Percentiles rank a stretch among this genome's conserved stretches.
These are phyloP conservation scores for Catagonus wagneri DNA, from an alignment of 2,113 vertebrate species.

Conservation along the genomic window DNA sequence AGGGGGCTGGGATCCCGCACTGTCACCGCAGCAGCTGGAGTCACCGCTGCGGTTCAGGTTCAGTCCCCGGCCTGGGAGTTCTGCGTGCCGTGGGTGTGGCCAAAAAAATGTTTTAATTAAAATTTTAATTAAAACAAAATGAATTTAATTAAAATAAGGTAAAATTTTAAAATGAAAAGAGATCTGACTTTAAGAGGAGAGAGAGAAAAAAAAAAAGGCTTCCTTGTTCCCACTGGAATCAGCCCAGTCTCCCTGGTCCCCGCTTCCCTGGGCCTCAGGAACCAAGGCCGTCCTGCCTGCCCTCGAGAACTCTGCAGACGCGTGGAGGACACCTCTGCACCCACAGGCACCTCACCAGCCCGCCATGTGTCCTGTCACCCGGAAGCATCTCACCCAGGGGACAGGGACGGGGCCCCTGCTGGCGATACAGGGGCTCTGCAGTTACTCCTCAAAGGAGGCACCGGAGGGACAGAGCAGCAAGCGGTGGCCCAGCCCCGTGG, in stretches of 20 bases:
- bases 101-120: background rate
- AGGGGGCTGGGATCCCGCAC: no score
- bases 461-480: fast-evolving
- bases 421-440: background rate
- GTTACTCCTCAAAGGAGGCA: background rate
- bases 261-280: fast-evolving
- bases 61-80: no score
- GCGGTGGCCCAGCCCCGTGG: background rate
- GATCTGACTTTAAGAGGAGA: background rate
- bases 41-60: no score
- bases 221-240: background rate
- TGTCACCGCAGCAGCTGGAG: no score
- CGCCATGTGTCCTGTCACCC: fast-evolving
- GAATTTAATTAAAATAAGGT: background rate
- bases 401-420: fast-evolving
- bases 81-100: no score
- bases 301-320: fast-evolving
- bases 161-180: background rate
- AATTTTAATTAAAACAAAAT: background rate
- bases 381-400: background rate
- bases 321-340: fast-evolving
- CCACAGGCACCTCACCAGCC: background rate
- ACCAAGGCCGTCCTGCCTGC: no score
- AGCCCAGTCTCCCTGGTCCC: background rate
- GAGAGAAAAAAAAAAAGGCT: background rate